These are phyloP conservation scores for Alviniconcha strummeri DNA, from an alignment of 2,888 invertebrate genomes.

Conservation along the genomic window DNA sequence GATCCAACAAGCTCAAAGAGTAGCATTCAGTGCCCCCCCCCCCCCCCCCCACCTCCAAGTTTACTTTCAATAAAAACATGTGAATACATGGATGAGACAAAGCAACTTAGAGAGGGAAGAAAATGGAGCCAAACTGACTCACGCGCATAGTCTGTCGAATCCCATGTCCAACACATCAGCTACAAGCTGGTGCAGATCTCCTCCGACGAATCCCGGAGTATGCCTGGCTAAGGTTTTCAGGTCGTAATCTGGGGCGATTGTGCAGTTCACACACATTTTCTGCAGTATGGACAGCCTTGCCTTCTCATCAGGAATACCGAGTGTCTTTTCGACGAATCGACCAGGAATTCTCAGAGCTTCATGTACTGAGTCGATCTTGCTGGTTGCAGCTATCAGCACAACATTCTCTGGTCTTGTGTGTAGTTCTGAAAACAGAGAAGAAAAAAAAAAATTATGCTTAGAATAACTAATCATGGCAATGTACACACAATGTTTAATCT, in stretches of 20 bases:
- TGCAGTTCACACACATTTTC: slow-evolving; percentile 29
- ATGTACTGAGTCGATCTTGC: slow-evolving; percentile 92
- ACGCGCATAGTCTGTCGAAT: too few species aligned
- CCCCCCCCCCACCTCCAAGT: too few species aligned
- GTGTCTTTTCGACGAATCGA: slow-evolving; percentile 91
- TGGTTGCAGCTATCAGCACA: slow-evolving; percentile 95
- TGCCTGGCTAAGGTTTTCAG: slow-evolving; percentile 80
- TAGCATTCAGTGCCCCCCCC: too few species aligned
- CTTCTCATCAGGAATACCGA: slow-evolving; percentile 93
- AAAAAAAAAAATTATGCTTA: not conserved
- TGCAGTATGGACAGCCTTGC: slow-evolving; percentile 77
- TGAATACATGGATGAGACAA: too few species aligned
- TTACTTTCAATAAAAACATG: too few species aligned
- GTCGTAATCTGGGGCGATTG: not conserved
- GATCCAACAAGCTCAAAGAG: too few species aligned
- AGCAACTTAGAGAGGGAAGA: too few species aligned
- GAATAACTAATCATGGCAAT: too few species aligned
- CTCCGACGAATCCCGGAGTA: slow-evolving; percentile 97
- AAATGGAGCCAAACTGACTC: too few species aligned
- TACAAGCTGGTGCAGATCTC: slow-evolving; percentile 82
- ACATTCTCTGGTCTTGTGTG: slow-evolving; percentile 69
- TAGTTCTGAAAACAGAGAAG: slow-evolving; percentile 1
- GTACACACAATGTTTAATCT: too few species aligned
- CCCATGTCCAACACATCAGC: too few species aligned
- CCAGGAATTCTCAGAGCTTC: slow-evolving; percentile 93